These are phyloP conservation scores for Brenthis ino DNA, from an alignment of 2,888 invertebrate species.

Conservation along the genomic window DNA sequence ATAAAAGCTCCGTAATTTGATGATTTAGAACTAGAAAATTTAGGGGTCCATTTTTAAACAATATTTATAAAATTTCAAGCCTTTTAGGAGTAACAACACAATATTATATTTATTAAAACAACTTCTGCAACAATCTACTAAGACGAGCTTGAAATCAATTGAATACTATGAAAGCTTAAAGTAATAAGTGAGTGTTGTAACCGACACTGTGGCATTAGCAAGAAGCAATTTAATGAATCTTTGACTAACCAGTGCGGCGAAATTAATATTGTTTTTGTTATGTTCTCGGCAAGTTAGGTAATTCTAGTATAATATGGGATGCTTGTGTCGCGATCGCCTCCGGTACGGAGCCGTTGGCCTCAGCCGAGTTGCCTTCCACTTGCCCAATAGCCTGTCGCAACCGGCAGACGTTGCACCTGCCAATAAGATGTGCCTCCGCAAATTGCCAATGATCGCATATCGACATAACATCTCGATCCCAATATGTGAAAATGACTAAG, in stretches of 20 bases:
- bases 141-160: neutral
- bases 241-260: constrained; percentile 55
- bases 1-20: too few relatives aligned
- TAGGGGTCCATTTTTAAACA: too few relatives aligned
- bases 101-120: neutral
- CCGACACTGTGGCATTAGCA: constrained; percentile 24
- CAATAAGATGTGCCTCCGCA: constrained; percentile 68
- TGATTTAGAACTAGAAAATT: too few relatives aligned
- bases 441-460: constrained; percentile 59
- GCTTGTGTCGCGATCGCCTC: constrained; percentile 68
- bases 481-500: constrained; percentile 28
- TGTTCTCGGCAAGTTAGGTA: constrained; percentile 66
- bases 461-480: constrained; percentile 53
- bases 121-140: constrained; percentile 1
- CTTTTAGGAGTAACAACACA: neutral
- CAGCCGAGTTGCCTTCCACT: constrained; percentile 62
- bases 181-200: constrained; percentile 29
- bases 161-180: constrained; percentile 15
- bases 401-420: constrained; percentile 76
- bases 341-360: constrained; percentile 70
- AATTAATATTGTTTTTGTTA: constrained; percentile 72
- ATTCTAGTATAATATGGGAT: constrained; percentile 70
- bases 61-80: neutral
- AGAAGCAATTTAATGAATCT: constrained; percentile 45
- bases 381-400: constrained; percentile 78